These are phyloP conservation scores for Cotesia glomerata DNA, from an alignment of 1,140 invertebrate species.

Conservation along the genomic window DNA sequence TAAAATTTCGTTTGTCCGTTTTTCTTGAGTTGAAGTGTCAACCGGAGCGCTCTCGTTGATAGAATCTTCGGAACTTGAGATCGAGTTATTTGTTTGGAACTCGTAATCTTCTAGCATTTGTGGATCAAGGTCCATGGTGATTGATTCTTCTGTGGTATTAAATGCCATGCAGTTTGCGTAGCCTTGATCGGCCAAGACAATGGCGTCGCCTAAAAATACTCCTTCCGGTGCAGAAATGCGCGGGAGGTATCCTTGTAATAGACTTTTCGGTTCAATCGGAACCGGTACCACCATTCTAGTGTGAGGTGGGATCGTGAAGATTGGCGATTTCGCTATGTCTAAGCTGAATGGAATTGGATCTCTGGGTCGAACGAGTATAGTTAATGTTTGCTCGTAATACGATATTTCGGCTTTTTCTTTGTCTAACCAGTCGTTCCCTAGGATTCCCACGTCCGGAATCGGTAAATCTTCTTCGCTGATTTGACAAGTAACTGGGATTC, in stretches of 20 bases:
- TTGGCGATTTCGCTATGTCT: neutral
- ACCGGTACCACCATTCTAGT: neutral
- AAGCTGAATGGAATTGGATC: neutral
- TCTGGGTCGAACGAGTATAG: neutral
- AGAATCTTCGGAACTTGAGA: neutral
- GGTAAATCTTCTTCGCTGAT: no score
- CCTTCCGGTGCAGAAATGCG: neutral
- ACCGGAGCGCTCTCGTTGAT: neutral
- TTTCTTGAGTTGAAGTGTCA: neutral
- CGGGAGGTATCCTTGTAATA: neutral
- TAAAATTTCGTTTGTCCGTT: neutral
- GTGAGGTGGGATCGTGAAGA: neutral
- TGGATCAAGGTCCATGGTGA: neutral
- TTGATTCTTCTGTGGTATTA: neutral
- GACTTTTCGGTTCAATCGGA: neutral
- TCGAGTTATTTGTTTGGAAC: neutral
- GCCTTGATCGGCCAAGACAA: neutral
- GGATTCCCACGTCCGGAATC: neutral
- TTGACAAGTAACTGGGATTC: no score
- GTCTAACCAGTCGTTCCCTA: neutral
- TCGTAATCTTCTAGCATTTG: neutral
- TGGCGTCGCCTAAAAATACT: neutral
- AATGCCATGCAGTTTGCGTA: neutral
- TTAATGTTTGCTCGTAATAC: neutral
- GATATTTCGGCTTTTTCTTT: slow-evolving; percentile 3